These are phyloP conservation scores for Fabriciana adippe DNA, from an alignment of 2,888 invertebrate genomes.

Conservation along the genomic window DNA sequence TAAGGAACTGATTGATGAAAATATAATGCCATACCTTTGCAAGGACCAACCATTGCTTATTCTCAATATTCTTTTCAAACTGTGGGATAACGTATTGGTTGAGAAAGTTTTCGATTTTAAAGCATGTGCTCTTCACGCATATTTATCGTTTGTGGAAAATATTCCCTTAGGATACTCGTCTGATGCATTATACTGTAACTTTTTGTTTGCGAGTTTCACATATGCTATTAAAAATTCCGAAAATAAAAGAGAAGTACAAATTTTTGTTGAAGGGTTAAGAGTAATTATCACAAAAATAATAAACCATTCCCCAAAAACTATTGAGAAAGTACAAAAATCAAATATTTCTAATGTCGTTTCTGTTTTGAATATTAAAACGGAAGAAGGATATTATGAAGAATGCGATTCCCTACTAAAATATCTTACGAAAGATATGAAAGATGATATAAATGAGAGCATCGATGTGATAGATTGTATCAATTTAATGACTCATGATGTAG, in stretches of 20 bases:
- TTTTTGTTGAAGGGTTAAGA: conserved; percentile 68
- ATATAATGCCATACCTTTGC: conserved; percentile 66
- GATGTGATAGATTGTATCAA: conserved; percentile 54
- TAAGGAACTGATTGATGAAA: conserved; percentile 52
- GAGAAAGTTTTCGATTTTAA: conserved; percentile 77
- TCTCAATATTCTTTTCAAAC: conserved; percentile 76
- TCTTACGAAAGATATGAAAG: conserved; percentile 77
- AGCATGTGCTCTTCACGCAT: conserved; percentile 80
- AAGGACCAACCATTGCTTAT: conserved; percentile 73
- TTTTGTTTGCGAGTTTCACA: conserved; percentile 78
- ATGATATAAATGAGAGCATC: conserved; percentile 69
- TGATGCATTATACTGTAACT: conserved; percentile 81
- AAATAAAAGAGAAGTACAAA: conserved; percentile 52
- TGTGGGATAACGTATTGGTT: conserved; percentile 74
- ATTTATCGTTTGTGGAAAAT: conserved; percentile 75
- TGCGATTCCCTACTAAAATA: conserved; percentile 73
- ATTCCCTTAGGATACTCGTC: conserved; percentile 66
- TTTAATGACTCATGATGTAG: conserved; percentile 35
- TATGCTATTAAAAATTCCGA: conserved; percentile 72
- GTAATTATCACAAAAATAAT: conserved; percentile 62
- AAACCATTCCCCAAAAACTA: conserved; percentile 53
- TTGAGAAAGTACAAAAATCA: conserved; percentile 67
- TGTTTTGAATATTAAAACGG: conserved; percentile 72
- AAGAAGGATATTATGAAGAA: conserved; percentile 54
- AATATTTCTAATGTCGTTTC: conserved; percentile 80